phyloP scores from a whole-genome alignment of 2,113 vertebrate species.

The Diadophis punctatus region DNA sequence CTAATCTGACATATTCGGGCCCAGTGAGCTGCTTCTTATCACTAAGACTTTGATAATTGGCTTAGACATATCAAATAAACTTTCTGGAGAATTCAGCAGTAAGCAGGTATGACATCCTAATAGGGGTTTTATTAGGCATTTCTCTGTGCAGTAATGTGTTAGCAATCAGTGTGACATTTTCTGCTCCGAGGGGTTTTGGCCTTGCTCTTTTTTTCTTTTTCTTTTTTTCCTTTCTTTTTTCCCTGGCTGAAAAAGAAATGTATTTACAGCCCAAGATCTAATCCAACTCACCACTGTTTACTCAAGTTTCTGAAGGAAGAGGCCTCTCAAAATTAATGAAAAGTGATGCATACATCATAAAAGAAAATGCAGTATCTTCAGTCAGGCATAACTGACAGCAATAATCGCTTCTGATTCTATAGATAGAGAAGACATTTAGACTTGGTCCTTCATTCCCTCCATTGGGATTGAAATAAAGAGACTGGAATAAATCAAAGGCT shows the following conservation, averaged over 20 bases:
- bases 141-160: conserved; percentile 75
- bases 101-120: conserved; percentile 92
- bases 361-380: conserved; percentile 65
- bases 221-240: conserved; percentile 41
- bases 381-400: conserved; percentile 57
- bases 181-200: conserved; percentile 76
- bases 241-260: conserved; percentile 71
- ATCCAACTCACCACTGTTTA: conserved; percentile 75
- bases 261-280: conserved; percentile 74
- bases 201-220: conserved; percentile 56
- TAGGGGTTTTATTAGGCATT: conserved; percentile 83
- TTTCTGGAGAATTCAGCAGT: conserved; percentile 81
- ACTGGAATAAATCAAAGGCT: not conserved
- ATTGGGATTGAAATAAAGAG: conserved; percentile 4
- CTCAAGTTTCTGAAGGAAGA: conserved; percentile 66
- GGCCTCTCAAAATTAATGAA: conserved; percentile 72
- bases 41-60: conserved; percentile 84
- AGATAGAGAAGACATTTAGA: conserved; percentile 35
- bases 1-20: conserved; percentile 75
- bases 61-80: conserved; percentile 85
- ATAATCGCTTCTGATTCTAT: conserved; percentile 41
- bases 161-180: conserved; percentile 86
- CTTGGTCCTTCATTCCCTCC: not conserved
- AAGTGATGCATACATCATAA: conserved; percentile 69
- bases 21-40: conserved; percentile 81